Evolutionary conservation across 2,888 invertebrate genomes (phyloP).

Genomic region (Xestobium rufovillosum): DNA sequence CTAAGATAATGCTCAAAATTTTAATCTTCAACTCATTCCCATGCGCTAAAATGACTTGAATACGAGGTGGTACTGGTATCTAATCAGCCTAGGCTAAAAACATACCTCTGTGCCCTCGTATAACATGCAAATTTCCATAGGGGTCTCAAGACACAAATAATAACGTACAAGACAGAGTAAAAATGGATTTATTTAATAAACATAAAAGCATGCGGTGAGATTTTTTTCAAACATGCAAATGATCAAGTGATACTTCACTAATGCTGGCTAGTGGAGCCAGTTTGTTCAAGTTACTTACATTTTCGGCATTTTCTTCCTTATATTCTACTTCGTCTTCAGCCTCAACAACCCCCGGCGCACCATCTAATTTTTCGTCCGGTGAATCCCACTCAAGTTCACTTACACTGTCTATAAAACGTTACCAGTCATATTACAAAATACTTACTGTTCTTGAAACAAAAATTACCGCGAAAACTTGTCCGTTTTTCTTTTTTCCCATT

Average conservation of each 20-base stretch:
- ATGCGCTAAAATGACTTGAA: too few species aligned
- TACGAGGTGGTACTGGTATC: too few species aligned
- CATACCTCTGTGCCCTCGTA: too few species aligned
- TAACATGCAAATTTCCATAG: too few species aligned
- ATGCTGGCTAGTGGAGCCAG: slow-evolving; percentile 49
- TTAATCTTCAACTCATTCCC: too few species aligned
- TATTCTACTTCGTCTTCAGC: slow-evolving; percentile 37
- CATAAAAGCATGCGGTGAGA: too few species aligned
- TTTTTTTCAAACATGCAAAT: too few species aligned
- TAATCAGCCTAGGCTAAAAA: too few species aligned
- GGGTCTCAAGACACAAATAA: too few species aligned
- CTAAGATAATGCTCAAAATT: too few species aligned
- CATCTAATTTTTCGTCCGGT: slow-evolving; percentile 45
- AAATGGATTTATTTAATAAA: too few species aligned
- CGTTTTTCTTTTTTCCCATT: slow-evolving; percentile 42
- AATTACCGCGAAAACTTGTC: slow-evolving; percentile 53
- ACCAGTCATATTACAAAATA: slow-evolving; percentile 8
- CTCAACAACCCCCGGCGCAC: slow-evolving; percentile 37
- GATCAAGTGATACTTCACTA: slow-evolving; percentile 42
- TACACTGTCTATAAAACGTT: slow-evolving; percentile 41
- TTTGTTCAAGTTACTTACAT: slow-evolving; percentile 44
- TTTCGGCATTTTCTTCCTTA: slow-evolving; percentile 26
- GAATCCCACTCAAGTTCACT: slow-evolving; percentile 52
- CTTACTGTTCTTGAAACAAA: neutral
- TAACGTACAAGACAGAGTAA: too few species aligned